Conservation (phyloP, 2,888 invertebrate species). For the Temnothorax unifasciatus region DNA sequence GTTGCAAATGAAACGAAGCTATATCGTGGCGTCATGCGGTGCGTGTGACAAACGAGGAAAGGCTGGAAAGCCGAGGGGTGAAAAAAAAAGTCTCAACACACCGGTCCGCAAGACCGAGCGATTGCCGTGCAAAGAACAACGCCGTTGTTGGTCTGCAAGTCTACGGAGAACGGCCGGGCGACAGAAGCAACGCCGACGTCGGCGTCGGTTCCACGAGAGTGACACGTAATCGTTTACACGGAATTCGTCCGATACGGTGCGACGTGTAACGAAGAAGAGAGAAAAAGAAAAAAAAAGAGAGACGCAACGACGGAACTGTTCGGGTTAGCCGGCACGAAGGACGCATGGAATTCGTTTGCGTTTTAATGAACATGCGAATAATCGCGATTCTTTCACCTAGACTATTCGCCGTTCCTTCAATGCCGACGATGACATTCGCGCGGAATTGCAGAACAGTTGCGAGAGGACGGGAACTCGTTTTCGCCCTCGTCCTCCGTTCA, state of each 20-base stretch:
- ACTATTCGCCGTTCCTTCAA: slow-evolving; percentile 30
- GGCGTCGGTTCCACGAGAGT: slow-evolving; percentile 49
- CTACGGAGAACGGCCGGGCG: slow-evolving; percentile 41
- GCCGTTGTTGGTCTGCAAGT: slow-evolving; percentile 51
- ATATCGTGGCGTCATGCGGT: slow-evolving; percentile 44
- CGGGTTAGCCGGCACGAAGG: slow-evolving; percentile 59
- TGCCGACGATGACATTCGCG: slow-evolving; percentile 63
- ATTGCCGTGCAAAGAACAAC: slow-evolving; percentile 60
- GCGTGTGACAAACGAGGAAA: slow-evolving; percentile 53
- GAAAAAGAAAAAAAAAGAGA: slow-evolving; percentile 13
- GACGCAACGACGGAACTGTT: slow-evolving; percentile 26
- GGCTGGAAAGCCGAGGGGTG: slow-evolving; percentile 1
- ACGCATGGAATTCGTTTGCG: slow-evolving; percentile 76
- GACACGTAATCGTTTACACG: slow-evolving; percentile 67
- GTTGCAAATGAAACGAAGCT: slow-evolving; percentile 56
- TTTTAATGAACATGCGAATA: slow-evolving; percentile 78
- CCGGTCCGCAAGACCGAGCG: slow-evolving; percentile 35
- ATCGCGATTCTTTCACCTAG: slow-evolving; percentile 66
- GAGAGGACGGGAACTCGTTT: slow-evolving; percentile 27
- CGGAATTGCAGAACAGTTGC: slow-evolving; percentile 58
- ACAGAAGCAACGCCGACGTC: slow-evolving; percentile 43
- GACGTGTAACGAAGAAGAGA: slow-evolving; percentile 36
- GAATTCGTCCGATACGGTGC: slow-evolving; percentile 41
- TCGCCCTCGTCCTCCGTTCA: background rate
- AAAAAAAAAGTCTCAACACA: slow-evolving; percentile 43